Evolutionary conservation across 1,140 invertebrate genomes (phyloP), one percentile per base, ranked within the genome.

Genomic region (Nasonia giraulti): DNA sequence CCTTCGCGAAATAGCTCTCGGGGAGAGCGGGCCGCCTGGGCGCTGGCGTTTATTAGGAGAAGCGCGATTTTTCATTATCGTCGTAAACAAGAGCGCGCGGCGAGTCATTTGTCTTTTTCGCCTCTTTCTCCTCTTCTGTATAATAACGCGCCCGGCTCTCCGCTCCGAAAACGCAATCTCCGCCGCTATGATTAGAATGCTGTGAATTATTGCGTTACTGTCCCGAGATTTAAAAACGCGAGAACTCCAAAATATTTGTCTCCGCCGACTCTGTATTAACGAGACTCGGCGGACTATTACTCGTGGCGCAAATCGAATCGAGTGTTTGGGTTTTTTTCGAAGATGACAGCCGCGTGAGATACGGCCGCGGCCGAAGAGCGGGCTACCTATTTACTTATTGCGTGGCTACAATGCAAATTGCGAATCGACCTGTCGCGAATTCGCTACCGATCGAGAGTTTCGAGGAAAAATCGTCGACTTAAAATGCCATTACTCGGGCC

Each of bases 41-140:
- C 62, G n/a, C 17, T 84, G 75, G 82, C 75, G 76, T 84, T 84
- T 84, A 84, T 84, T 84, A 79, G 82, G 82, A 71, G 82, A 73
- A 84, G 68, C 71, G 78, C 78, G 83, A 85, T 85, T 85, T 85
- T 85, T 85, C 83, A 85, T 85, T 85, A 85, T 85, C 77, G 71
- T 85, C 83, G 83, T 85, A 85, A 85, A 85, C 83, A 85, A 85
- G 77, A 79, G 68, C 74, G 62, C 55, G 66, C 12, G 17, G 1
- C 33, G 50, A 85, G 78, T 85, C 62, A 62, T 85, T 80, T 80
- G 68, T 90, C 71, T 84, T 73, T 47, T 84, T 76, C 66, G 14
- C 23, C 40, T 76, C 55, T 66, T 84, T 76, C 68, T 78, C 40
- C 37, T n/a, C 14, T 20, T 33, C 37, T 20, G 20, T 10, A 77